Conservation (phyloP, 2,113 vertebrate genomes). For the Cottus gobio region DNA sequence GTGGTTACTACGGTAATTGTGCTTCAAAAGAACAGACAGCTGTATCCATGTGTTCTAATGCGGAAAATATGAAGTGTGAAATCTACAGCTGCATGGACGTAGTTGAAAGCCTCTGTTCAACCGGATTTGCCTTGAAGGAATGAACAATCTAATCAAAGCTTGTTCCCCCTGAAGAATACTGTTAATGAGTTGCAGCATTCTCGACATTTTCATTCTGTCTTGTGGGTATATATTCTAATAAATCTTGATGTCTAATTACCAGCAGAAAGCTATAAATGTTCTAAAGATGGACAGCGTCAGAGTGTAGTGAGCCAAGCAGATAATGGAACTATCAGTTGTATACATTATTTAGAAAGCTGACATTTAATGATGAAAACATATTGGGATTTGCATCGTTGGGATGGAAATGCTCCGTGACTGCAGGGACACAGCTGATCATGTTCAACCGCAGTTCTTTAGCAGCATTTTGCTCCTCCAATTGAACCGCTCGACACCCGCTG, state of each 20-base stretch:
- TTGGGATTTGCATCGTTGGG: slow-evolving; percentile 26
- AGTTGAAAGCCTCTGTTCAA: slow-evolving; percentile 66
- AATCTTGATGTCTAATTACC: slow-evolving; percentile 79
- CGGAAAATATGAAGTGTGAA: slow-evolving; percentile 58
- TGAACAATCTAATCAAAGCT: slow-evolving; percentile 80
- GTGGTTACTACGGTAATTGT: slow-evolving; percentile 35
- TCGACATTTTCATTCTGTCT: slow-evolving; percentile 77
- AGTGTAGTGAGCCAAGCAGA: not conserved
- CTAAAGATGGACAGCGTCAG: slow-evolving; percentile 65
- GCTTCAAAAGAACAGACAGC: slow-evolving; percentile 49
- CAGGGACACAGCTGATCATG: slow-evolving; percentile 47
- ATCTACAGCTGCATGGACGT: slow-evolving; percentile 55
- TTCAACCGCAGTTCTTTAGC: slow-evolving; percentile 39
- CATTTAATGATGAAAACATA: slow-evolving; percentile 38
- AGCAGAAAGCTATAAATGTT: slow-evolving; percentile 63
- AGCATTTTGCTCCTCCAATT: slow-evolving; percentile 44
- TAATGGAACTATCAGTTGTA: slow-evolving; percentile 8
- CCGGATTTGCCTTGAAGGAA: slow-evolving; percentile 78
- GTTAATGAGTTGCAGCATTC: slow-evolving; percentile 81
- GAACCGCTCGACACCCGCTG: slow-evolving; percentile 52
- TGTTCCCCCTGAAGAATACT: slow-evolving; percentile 76
- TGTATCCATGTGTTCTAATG: slow-evolving; percentile 56
- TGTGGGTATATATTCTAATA: slow-evolving; percentile 79
- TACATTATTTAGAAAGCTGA: slow-evolving; percentile 40
- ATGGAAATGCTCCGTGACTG: too few species aligned